These are phyloP conservation scores for Poeciliopsis turneri DNA, from an alignment of 2,797 vertebrate species.

Conservation along the genomic window DNA sequence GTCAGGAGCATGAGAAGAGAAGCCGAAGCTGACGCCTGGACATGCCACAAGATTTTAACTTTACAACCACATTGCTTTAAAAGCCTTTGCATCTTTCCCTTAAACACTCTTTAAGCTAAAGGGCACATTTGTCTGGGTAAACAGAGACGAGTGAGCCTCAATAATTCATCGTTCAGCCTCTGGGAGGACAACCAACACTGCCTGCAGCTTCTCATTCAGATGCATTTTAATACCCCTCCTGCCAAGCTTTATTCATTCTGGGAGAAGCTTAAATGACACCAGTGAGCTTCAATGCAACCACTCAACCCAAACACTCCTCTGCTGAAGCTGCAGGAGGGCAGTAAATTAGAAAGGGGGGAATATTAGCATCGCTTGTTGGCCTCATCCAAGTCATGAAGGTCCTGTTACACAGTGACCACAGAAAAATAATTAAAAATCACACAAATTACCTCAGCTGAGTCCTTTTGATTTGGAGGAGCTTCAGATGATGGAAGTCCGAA, in stretches of 20 bases:
- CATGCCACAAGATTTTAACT: conserved; percentile 37
- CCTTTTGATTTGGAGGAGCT: neutral
- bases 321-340: neutral
- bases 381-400: neutral
- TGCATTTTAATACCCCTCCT: conserved; percentile 28
- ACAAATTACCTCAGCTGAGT: neutral
- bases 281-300: conserved; percentile 30
- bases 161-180: conserved; percentile 72
- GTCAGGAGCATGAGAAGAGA: conserved; percentile 5
- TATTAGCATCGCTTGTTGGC: neutral
- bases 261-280: conserved; percentile 30
- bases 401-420: neutral
- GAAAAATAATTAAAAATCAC: neutral
- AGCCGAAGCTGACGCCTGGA: conserved; percentile 31
- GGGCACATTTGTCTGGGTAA: conserved; percentile 55
- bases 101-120: conserved; percentile 24
- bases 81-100: conserved; percentile 7
- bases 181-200: conserved; percentile 63
- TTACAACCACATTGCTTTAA: conserved; percentile 29
- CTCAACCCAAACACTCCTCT: neutral
- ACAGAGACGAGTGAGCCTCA: conserved; percentile 60
- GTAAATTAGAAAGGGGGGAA: neutral
- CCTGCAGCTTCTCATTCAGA: conserved; percentile 57
- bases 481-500: neutral
- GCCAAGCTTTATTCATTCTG: conserved; percentile 37